Evolutionary conservation across 2,113 vertebrate species (phyloP), one percentile per base, ranked within the genome.

Genomic region (Capra hircus): DNA sequence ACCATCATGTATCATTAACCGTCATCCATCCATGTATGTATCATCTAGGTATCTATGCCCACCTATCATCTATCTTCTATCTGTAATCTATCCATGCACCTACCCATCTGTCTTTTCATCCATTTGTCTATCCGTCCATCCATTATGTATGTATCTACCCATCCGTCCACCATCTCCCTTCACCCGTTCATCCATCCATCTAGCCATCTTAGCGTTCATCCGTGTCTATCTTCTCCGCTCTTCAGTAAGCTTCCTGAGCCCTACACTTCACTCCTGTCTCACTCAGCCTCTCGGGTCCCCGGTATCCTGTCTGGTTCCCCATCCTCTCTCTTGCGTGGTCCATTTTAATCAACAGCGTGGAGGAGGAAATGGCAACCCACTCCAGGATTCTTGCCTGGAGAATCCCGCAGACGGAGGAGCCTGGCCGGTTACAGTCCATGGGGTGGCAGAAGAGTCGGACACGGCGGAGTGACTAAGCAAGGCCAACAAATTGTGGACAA

Each of bases 271-370:
- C 43, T 19, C 43, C 45, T 19, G 45, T 30, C 28, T 30, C 7
- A 30, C 15, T 23, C 3, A 83, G 17, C 67, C 10, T 12, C 30
- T 12, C 8, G 5, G 55, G 13, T 7, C 77, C 6, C 14, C 2
- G 0, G 2, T 2, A 30, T 43, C 23, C 53, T 17, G 11, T 23
- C 5, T 33, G 71, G 17, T 77, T 19, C 3, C 12, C 45, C 2
- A 2, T 36, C 6, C 1, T 6, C 30, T 45, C 12, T 17, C 5
- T 16, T 12, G 4, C 5, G 0, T 0, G 7, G 17, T 45, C 17
- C 17, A 0, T 40, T 14, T 11, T 19, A 1, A 14, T 7, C 9
- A 3, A 1, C 1, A 1, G 17, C 1, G 2, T 23, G 67, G 36
- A 77, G 36, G 36, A 13, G 71, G 36, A 27, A 43, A 43, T 25